Evolutionary conservation across 2,888 invertebrate species (phyloP).

Genomic region (Drosophila sordidula): DNA sequence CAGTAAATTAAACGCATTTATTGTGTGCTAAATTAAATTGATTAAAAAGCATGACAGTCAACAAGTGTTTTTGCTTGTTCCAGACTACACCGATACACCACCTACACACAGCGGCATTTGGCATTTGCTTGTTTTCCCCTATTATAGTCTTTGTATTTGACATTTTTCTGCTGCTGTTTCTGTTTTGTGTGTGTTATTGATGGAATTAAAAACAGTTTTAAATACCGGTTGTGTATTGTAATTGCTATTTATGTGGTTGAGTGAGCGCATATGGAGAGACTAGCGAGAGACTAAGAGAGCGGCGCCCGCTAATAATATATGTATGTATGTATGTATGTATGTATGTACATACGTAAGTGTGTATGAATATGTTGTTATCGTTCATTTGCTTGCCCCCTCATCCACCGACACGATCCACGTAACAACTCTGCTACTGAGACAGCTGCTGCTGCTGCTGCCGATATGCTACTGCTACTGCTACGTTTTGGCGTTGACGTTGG

Average conservation of each 20-base stretch:
- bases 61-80: not conserved
- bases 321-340: not conserved
- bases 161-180: conserved; percentile 30
- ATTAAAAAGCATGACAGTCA: not conserved
- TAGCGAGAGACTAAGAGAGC: conserved; percentile 28
- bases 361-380: conserved; percentile 38
- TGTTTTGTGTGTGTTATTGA: conserved; percentile 47
- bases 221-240: conserved; percentile 72
- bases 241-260: conserved; percentile 57
- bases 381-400: conserved; percentile 13
- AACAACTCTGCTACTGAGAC: conserved; percentile 24
- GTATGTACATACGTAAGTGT: conserved; percentile 4
- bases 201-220: conserved; percentile 60
- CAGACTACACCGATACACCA: not conserved
- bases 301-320: conserved; percentile 14
- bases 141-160: conserved; percentile 6
- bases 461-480: conserved; percentile 51
- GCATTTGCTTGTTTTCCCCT: not conserved
- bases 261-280: conserved; percentile 30
- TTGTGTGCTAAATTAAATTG: not conserved
- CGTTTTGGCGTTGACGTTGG: conserved; percentile 19
- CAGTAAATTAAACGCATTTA: not conserved
- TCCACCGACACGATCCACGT: conserved; percentile 12
- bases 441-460: conserved; percentile 30
- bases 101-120: not conserved